These are phyloP conservation scores for Corythornis cristatus DNA, from an alignment of 2,113 vertebrate species.

Conservation along the genomic window DNA sequence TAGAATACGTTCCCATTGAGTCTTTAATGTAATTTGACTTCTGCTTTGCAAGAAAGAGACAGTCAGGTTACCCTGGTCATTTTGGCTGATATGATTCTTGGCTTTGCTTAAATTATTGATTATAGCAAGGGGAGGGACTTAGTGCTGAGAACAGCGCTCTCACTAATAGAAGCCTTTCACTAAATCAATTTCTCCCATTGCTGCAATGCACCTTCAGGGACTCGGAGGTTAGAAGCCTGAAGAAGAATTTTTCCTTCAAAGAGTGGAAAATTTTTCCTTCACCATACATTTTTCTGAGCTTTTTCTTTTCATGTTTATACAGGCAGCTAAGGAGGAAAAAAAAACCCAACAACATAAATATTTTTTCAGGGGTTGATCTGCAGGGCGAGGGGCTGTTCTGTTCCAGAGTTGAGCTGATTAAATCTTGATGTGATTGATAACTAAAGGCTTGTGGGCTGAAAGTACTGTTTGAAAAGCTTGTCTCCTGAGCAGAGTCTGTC, in stretches of 20 bases:
- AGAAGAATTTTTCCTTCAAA: slow-evolving; percentile 49
- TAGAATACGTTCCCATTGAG: slow-evolving; percentile 4
- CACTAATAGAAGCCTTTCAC: slow-evolving; percentile 75
- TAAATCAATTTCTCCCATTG: slow-evolving; percentile 75
- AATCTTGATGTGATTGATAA: slow-evolving; percentile 26
- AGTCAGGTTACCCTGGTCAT: slow-evolving; percentile 52
- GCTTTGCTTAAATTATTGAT: slow-evolving; percentile 79
- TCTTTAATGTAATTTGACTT: slow-evolving; percentile 60
- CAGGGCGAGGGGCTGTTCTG: not conserved
- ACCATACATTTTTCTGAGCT: not conserved
- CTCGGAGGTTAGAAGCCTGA: slow-evolving; percentile 35
- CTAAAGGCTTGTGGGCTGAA: slow-evolving; percentile 29
- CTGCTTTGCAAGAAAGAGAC: not conserved
- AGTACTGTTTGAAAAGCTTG: slow-evolving; percentile 45
- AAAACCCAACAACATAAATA: not conserved
- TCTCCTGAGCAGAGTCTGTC: slow-evolving; percentile 60
- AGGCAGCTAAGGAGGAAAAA: not conserved
- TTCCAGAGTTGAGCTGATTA: slow-evolving; percentile 44
- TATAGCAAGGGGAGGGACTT: slow-evolving; percentile 66
- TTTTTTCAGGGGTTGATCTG: not conserved
- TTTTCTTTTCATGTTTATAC: not conserved
- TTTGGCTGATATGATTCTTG: slow-evolving; percentile 71
- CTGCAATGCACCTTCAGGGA: slow-evolving; percentile 49
- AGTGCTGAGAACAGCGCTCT: slow-evolving; percentile 63
- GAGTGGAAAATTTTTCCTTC: slow-evolving; percentile 26